Evolutionary conservation across 2,888 invertebrate species (phyloP), one percentile per base, ranked within the genome.

Genomic region (Mayetiola destructor): DNA sequence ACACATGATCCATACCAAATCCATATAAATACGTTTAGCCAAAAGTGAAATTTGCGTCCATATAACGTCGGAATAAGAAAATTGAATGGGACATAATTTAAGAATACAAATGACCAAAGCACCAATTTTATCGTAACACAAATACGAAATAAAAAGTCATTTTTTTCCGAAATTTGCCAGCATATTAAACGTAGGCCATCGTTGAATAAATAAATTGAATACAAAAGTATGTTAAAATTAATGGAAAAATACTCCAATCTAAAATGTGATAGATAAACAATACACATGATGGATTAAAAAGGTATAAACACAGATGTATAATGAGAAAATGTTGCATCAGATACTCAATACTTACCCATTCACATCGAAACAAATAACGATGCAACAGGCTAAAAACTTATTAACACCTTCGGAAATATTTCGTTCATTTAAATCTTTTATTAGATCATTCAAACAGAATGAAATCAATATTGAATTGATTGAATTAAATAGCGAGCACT

Each of bases 211-310:
- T 67, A 67, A 58, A 70, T 72, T 23, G 71, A 60, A 6, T 69
- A 69, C 32, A 71, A 60, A 55, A 68, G 69, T n/a, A 72, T 63
- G 61, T 69, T 73, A 12, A 73, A 60, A 37, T 69, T 68, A 36
- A 73, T 67, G 55, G 72, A 72, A 61, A 72, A 72, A 61, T 72
- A 72, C 60, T 72, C 72, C 63, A 68, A 72, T 59, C 72, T 72
- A 56, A 2, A 64, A 48, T n/a, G n/a, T n/a, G n/a, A n/a, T 63
- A 18, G 36, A 48, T 55, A 37, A 4, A 29, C 14, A 40, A 42
- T 36, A 14, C 4, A n/a, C 14, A 36, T n/a, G 5, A 9, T 36
- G 16, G 3, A 36, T 9, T n/a, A 36, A 36, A 9, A 8, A 36
- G 16, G 16, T 36, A 36, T 12, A 29, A 21, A 16, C 2, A 52